Conservation (phyloP, 2,797 vertebrate genomes). For the Erpetoichthys calabaricus region DNA sequence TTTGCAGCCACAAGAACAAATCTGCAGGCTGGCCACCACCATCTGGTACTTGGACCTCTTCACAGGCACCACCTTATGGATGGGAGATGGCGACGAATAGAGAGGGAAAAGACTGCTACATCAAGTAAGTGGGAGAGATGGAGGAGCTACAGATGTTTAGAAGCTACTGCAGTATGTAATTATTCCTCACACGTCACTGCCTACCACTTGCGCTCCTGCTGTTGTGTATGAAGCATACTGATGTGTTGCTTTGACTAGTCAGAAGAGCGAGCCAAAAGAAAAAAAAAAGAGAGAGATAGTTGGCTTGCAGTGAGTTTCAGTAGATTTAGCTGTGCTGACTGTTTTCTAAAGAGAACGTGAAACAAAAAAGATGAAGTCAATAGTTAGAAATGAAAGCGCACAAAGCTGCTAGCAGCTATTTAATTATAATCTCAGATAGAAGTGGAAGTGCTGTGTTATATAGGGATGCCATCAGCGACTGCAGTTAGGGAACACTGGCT, state of each 20-base stretch:
- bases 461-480: neutral
- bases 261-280: conserved; percentile 8
- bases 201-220: conserved; percentile 35
- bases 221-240: conserved; percentile 51
- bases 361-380: neutral
- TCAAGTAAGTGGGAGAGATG: conserved; percentile 63
- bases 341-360: neutral
- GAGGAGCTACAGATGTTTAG: conserved; percentile 19
- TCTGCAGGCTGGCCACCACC: conserved; percentile 80
- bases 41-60: conserved; percentile 74
- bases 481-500: neutral
- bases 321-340: neutral
- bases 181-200: conserved; percentile 48
- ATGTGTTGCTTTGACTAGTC: conserved; percentile 37
- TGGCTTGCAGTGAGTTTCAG: neutral
- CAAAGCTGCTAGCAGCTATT: neutral
- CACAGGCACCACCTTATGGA: conserved; percentile 83
- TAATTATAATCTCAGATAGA: neutral
- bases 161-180: conserved; percentile 42
- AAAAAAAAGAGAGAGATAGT: neutral
- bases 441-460: neutral
- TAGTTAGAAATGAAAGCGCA: neutral
- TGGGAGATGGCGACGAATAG: conserved; percentile 92
- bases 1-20: conserved; percentile 82
- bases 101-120: conserved; percentile 89